Conservation (phyloP, 2,113 vertebrate species). For the Mormoops blainvillei region DNA sequence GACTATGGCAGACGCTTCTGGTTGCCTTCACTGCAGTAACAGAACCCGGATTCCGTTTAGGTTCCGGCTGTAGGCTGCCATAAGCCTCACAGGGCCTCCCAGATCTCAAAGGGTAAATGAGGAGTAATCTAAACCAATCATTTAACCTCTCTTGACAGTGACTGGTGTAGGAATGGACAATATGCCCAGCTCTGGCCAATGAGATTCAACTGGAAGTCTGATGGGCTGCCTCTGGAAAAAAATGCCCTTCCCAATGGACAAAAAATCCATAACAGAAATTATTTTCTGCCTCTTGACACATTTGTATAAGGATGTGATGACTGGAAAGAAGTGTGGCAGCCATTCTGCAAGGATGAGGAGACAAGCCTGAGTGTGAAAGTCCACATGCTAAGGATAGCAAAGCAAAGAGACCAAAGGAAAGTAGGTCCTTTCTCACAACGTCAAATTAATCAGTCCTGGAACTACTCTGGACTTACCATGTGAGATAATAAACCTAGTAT, state of each 20-base stretch:
- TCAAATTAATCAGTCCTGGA: neutral
- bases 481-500: neutral
- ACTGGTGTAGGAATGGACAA: neutral
- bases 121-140: neutral
- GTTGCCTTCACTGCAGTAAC: neutral
- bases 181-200: neutral
- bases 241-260: neutral
- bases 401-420: neutral
- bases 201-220: neutral
- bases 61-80: neutral
- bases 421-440: neutral
- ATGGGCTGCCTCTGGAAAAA: neutral
- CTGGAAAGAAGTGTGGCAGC: neutral
- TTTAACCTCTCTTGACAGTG: neutral
- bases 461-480: neutral
- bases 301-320: neutral
- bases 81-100: neutral
- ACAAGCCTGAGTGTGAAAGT: neutral
- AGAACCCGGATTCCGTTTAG: neutral
- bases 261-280: neutral
- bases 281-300: neutral
- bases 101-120: neutral
- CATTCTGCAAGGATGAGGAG: neutral
- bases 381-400: neutral
- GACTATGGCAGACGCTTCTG: neutral